Percentiles rank a stretch among this genome's conserved stretches.
Evolutionary conservation across 2,888 invertebrate species (phyloP).

Genomic region (Melieria crassipennis): DNA sequence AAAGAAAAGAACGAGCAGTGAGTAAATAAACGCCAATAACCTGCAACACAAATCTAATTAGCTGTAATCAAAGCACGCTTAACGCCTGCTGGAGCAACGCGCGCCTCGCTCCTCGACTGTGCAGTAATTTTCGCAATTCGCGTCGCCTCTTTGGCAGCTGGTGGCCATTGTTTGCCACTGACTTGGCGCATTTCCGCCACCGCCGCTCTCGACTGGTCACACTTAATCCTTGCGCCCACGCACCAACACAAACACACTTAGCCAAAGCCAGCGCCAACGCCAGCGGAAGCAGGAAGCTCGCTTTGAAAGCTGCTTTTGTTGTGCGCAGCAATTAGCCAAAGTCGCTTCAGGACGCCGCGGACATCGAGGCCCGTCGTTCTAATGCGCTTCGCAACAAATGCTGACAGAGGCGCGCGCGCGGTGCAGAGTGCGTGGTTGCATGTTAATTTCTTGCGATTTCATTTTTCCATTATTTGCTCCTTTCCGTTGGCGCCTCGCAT

Average conservation of each 20-base stretch:
- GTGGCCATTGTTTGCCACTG: not conserved
- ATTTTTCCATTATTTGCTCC: not conserved
- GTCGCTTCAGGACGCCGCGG: slow-evolving; percentile 42
- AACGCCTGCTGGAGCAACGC: not conserved
- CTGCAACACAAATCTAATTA: not conserved
- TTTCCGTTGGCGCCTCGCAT: not conserved
- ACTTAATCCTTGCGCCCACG: not conserved
- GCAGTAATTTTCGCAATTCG: too few relatives aligned
- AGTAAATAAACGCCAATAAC: not conserved
- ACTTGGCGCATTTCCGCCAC: not conserved
- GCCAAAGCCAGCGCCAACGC: not conserved
- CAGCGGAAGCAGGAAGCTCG: slow-evolving; percentile 51
- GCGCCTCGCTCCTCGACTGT: not conserved
- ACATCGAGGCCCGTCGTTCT: too few relatives aligned
- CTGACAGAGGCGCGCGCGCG: not conserved
- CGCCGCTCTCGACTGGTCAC: not conserved
- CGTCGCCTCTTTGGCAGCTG: not conserved
- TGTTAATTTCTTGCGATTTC: slow-evolving; percentile 6
- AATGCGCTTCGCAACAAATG: not conserved
- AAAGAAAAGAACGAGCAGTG: too few relatives aligned
- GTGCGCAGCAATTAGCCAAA: slow-evolving; percentile 38
- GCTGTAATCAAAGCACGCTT: not conserved
- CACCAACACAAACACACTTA: too few relatives aligned
- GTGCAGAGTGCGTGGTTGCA: not conserved
- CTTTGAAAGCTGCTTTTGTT: slow-evolving; percentile 38